Percentiles rank a stretch among this genome's conserved stretches.
phyloP scores from a whole-genome alignment of 2,797 vertebrate genomes.

The Dicrostonyx torquatus region DNA sequence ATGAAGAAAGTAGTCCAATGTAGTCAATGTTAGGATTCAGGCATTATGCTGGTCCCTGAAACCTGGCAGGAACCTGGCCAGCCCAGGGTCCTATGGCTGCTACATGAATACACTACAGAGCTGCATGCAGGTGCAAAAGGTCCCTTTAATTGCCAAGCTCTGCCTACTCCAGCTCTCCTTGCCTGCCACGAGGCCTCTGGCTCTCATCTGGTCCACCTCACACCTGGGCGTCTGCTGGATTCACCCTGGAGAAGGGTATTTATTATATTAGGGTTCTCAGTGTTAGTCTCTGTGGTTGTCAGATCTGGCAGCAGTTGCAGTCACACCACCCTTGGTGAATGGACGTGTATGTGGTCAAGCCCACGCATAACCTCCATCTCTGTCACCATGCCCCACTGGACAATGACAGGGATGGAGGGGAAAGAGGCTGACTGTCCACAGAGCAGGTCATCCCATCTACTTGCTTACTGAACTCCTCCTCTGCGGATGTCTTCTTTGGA shows the following conservation, averaged over 20 bases:
- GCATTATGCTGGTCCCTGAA: too few species aligned
- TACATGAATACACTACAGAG: too few species aligned
- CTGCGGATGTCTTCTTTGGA: neutral
- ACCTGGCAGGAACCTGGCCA: too few species aligned
- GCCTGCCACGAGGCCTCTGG: too few species aligned
- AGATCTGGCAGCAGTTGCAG: neutral
- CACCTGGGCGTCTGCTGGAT: too few species aligned
- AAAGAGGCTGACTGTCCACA: neutral
- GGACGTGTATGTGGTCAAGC: neutral
- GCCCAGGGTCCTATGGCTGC: too few species aligned
- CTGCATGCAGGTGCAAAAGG: too few species aligned
- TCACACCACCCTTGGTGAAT: neutral
- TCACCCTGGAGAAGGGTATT: neutral
- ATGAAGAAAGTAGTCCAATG: neutral
- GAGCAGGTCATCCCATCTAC: neutral
- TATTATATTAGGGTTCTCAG: too few species aligned
- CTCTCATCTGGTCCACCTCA: too few species aligned
- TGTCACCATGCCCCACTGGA: neutral
- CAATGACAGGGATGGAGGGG: neutral
- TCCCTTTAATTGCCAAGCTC: too few species aligned
- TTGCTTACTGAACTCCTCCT: neutral
- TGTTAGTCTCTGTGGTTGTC: neutral
- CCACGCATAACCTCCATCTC: neutral
- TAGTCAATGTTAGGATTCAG: too few species aligned
- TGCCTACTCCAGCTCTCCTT: too few species aligned